Conservation (phyloP, 2,797 vertebrate genomes). For the Botia almorhae region DNA sequence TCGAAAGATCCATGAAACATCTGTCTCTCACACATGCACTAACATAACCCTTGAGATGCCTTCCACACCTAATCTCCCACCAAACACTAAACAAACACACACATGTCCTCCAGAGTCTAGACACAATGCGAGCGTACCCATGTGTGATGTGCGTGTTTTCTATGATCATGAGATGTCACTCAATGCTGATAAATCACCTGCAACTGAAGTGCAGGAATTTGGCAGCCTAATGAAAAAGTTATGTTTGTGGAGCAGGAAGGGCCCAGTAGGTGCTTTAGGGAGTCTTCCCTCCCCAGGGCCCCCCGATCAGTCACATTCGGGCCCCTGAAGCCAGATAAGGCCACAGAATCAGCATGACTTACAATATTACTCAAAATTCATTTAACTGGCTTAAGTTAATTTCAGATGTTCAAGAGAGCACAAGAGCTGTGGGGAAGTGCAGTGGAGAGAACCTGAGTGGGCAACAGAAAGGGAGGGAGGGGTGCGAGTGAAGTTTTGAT, state of each 20-base stretch:
- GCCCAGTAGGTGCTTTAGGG: conserved; percentile 56
- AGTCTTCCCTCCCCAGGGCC: conserved; percentile 64
- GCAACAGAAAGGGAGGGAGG: conserved; percentile 36
- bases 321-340: conserved; percentile 67
- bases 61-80: conserved; percentile 64
- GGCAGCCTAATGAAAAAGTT: conserved; percentile 90
- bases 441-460: conserved; percentile 51
- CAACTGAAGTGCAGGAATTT: conserved; percentile 83
- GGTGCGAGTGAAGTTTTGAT: conserved; percentile 35
- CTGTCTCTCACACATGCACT: conserved; percentile 33
- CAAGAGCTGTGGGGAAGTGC: conserved; percentile 55
- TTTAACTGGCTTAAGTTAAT: conserved; percentile 74
- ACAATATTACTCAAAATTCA: conserved; percentile 60
- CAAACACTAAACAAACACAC: conserved; percentile 13
- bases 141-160: conserved; percentile 75
- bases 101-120: conserved; percentile 54
- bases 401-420: conserved; percentile 59
- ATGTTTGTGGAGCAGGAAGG: conserved; percentile 75
- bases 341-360: conserved; percentile 65
- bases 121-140: conserved; percentile 70
- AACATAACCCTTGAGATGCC: conserved; percentile 63
- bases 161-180: conserved; percentile 83
- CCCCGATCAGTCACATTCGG: conserved; percentile 65
- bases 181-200: conserved; percentile 85
- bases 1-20: conserved; percentile 40